Evolutionary conservation across 1,140 invertebrate species (phyloP).

Genomic region (Hesperophylax magnus): DNA sequence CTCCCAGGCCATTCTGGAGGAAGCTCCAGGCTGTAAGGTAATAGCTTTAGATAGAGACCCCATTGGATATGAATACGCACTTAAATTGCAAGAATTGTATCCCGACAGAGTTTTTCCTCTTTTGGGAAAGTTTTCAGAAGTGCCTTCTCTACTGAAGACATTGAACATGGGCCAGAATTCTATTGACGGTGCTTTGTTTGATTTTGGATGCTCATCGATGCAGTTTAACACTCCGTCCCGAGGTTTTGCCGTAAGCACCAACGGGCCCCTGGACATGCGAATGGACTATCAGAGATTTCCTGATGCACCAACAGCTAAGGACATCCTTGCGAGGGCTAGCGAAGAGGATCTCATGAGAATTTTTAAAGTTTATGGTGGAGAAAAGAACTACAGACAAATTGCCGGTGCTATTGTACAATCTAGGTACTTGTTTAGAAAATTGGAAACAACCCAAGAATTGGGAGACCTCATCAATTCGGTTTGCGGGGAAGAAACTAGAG

Average conservation of each 20-base stretch:
- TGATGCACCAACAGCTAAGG: conserved; percentile 84
- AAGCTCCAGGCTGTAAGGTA: conserved; percentile 75
- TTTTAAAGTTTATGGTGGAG: conserved; percentile 92
- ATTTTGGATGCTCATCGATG: conserved; percentile 97
- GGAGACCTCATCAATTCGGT: conserved; percentile 83
- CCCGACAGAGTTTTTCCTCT: conserved; percentile 82
- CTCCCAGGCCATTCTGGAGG: conserved; percentile 75
- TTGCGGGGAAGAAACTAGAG: conserved; percentile 71
- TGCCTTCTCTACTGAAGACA: conserved; percentile 78
- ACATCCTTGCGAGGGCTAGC: conserved; percentile 85
- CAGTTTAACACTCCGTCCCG: conserved; percentile 87
- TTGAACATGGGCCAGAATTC: conserved; percentile 74
- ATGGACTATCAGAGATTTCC: conserved; percentile 87
- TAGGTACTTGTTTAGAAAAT: conserved; percentile 84
- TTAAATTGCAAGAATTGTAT: conserved; percentile 75
- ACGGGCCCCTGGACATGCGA: conserved; percentile 95
- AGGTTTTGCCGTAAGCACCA: conserved; percentile 88
- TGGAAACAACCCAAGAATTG: conserved; percentile 88
- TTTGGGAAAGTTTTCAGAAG: conserved; percentile 89
- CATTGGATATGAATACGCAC: conserved; percentile 78
- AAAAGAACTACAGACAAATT: conserved; percentile 89
- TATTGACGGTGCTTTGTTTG: conserved; percentile 92
- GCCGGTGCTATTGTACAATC: conserved; percentile 90
- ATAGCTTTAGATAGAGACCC: conserved; percentile 93
- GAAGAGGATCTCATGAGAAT: conserved; percentile 87